phyloP scores from a whole-genome alignment of 2,797 vertebrate species.

The Petrocephalus sullivani region DNA sequence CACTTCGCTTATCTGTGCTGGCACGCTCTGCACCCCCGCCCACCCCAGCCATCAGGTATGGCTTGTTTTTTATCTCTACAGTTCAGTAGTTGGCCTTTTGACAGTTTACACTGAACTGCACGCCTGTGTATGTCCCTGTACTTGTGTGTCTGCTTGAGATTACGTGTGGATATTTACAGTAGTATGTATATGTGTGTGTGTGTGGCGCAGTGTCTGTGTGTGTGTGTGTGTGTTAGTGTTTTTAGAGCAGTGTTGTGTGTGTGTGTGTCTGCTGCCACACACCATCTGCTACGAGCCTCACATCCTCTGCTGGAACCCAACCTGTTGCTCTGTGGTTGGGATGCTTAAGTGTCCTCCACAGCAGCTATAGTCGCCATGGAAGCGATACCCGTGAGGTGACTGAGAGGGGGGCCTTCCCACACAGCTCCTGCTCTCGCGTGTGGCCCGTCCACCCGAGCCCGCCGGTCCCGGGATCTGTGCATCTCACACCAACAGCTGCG shows the following conservation, averaged over 20 bases:
- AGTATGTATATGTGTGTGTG: not conserved
- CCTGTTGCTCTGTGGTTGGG: not conserved
- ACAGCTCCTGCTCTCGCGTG: not conserved
- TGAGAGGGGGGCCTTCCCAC: too few species aligned
- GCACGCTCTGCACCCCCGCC: not conserved
- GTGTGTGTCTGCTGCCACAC: not conserved
- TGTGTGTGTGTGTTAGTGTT: not conserved
- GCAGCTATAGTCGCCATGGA: not conserved
- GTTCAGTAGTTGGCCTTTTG: not conserved
- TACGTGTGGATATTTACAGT: not conserved
- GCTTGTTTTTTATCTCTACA: not conserved
- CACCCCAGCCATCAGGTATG: not conserved
- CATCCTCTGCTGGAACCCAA: not conserved
- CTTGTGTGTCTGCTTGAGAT: not conserved
- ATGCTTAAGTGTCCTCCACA: not conserved
- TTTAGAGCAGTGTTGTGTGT: not conserved
- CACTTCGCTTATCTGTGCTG: not conserved
- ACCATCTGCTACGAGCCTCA: not conserved
- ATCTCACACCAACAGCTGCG: not conserved
- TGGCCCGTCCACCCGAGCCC: not conserved
- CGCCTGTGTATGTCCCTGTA: not conserved
- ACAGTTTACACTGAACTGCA: not conserved
- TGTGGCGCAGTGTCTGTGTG: not conserved
- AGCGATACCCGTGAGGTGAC: not conserved
- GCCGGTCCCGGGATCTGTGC: not conserved